Percentiles rank a stretch among this genome's conserved stretches.
Evolutionary conservation across 1,140 invertebrate genomes (phyloP).

Genomic region (Drosophila grimshawi): DNA sequence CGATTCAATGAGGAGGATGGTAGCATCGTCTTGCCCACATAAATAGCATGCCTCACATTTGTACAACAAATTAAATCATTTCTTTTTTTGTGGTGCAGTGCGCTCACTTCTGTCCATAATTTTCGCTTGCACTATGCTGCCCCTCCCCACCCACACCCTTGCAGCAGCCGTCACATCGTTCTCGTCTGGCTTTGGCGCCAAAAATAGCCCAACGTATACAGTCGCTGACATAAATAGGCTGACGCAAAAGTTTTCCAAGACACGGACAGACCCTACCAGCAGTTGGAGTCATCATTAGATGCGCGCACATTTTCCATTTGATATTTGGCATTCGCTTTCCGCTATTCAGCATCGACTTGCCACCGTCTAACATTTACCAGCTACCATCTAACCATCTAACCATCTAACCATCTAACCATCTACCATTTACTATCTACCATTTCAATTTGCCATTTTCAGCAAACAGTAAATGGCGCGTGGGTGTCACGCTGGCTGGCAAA

Average conservation of each 20-base stretch:
- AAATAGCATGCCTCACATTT: constrained; percentile 25
- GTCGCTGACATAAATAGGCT: constrained; percentile 48
- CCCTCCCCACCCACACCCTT: not conserved
- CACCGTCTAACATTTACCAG: not conserved
- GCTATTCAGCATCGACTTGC: constrained; percentile 2
- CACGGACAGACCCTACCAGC: not conserved
- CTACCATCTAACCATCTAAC: not conserved
- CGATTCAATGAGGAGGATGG: constrained; percentile 48
- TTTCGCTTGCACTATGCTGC: constrained; percentile 20
- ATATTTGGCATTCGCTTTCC: not conserved
- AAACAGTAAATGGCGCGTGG: constrained; percentile 33
- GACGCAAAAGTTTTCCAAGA: constrained; percentile 36
- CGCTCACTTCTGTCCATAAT: constrained; percentile 5
- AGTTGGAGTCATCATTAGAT: constrained; percentile 33
- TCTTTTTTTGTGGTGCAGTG: constrained; percentile 6
- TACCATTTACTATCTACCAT: constrained; percentile 6
- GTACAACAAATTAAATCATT: constrained; percentile 33
- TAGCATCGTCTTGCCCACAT: not conserved
- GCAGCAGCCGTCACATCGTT: too few species aligned
- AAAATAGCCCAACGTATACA: constrained; percentile 38
- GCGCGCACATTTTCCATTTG: constrained; percentile 30
- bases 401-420: too few species aligned
- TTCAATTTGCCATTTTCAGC: constrained; percentile 49
- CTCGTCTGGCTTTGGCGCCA: constrained; percentile 22
- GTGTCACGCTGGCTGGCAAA: constrained; percentile 19